Conservation (phyloP, 2,113 vertebrate genomes). For the Leptobrachium ailaonicum region DNA sequence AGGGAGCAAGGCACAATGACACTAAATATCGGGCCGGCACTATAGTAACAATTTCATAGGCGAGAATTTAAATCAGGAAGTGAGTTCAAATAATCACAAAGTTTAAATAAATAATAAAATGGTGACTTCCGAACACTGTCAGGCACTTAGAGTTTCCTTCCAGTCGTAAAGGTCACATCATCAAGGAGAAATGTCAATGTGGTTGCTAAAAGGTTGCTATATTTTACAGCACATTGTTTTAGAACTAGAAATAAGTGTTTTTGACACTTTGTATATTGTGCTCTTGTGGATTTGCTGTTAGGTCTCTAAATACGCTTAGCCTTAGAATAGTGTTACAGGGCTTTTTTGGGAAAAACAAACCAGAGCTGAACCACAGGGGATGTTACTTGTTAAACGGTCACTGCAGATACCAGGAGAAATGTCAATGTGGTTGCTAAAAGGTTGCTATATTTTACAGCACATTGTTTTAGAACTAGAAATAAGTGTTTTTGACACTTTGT, state of each 20-base stretch:
- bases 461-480: slow-evolving; percentile 8
- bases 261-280: slow-evolving; percentile 15
- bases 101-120: too few relatives aligned
- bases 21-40: neutral
- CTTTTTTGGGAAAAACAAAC: neutral
- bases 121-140: neutral
- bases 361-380: neutral
- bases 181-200: slow-evolving; percentile 25
- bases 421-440: slow-evolving; percentile 36
- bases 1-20: neutral
- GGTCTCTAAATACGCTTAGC: neutral
- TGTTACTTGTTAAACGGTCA: neutral
- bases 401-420: neutral
- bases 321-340: neutral
- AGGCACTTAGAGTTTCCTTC: neutral
- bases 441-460: slow-evolving; percentile 27
- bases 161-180: neutral
- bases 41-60: too few relatives aligned
- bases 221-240: slow-evolving; percentile 16
- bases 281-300: neutral
- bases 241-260: slow-evolving; percentile 9
- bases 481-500: slow-evolving; percentile 15
- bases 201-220: slow-evolving; percentile 36
- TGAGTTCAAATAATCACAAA: too few relatives aligned
- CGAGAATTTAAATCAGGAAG: too few relatives aligned